phyloP scores from a whole-genome alignment of 2,113 vertebrate species.

The Corapipo altera region DNA sequence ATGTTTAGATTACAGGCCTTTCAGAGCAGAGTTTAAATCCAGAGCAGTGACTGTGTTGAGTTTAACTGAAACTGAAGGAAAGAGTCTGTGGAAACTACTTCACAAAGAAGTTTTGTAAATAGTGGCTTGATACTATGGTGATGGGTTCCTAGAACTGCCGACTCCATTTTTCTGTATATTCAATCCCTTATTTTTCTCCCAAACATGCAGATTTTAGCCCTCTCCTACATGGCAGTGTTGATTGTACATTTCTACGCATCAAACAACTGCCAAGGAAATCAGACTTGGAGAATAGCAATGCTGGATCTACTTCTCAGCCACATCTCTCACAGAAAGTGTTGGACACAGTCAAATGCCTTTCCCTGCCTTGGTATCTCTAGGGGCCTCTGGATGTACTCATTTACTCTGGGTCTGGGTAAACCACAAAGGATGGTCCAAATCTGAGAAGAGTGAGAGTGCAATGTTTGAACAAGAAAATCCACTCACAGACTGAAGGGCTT shows the following conservation, averaged over 20 bases:
- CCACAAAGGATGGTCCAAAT: neutral
- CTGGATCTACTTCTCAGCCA: neutral
- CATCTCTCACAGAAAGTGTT: neutral
- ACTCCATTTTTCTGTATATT: conserved; percentile 1
- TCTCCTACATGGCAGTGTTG: neutral
- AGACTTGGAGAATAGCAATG: neutral
- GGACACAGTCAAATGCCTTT: neutral
- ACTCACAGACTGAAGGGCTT: neutral
- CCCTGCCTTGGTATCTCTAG: neutral
- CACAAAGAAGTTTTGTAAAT: conserved; percentile 44
- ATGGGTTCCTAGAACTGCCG: neutral
- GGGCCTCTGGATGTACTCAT: neutral
- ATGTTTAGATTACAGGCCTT: conserved; percentile 44
- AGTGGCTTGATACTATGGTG: conserved; percentile 28
- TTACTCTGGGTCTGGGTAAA: neutral
- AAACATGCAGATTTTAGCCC: neutral
- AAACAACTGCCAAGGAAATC: neutral
- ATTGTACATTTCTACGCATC: neutral
- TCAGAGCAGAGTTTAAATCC: conserved; percentile 16
- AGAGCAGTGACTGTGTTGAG: neutral
- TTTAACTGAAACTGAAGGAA: conserved; percentile 43
- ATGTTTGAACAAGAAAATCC: neutral
- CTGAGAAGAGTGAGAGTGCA: neutral
- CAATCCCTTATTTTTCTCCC: conserved; percentile 4
- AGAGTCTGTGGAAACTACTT: conserved; percentile 11